Base-by-base conservation (phyloP, 2,888 invertebrate species). In the Leucania comma region DNA sequence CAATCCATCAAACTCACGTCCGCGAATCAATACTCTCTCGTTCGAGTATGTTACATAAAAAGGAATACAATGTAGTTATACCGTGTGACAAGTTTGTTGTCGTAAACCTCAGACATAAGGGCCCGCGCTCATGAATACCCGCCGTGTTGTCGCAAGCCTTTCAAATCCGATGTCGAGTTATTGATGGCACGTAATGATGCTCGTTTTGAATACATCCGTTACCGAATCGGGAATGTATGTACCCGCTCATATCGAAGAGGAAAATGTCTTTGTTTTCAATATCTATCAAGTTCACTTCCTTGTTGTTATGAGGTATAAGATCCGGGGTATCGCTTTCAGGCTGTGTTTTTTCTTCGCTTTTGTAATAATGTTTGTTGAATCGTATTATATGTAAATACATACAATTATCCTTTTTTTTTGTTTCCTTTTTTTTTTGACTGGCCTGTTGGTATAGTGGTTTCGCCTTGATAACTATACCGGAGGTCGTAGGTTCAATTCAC, bases 131-230 rank as follows among this genome's bases (percentile, higher is more conserved):
- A 68, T 74, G 72, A 81, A 81, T 75, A 78, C 71, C 62, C 69
- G 63, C 68, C 58, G 85, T 75, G 86, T 75, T 72, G 79, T 76
- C 80, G 80, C 76, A 84, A 84, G 84, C 78, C 82, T 84, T 85
- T 83, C 75, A 81, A 86, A 87, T 84, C 81, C 83, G 61, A 70
- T 82, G 83, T 77, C 76, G 83, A 84, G 87, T 86, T 90, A 90
- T 90, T 87, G 90, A 90, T 90, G 86, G 86, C 74, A 73, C 85
- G 88, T 89, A 89, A 89, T 89, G 88, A 88, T 83, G 83, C 84
- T 82, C 81, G 78, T 78, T 82, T 82, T 73, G 78, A 85, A 85
- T 87, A 81, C 81, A 85, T 85, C 81, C 84, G 78, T 74, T 81
- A 80, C 78, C 68, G 73, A 78, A 79, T 76, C 68, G 65, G 72